These are phyloP conservation scores for Autographa gamma DNA, from an alignment of 2,888 invertebrate genomes.

Conservation along the genomic window DNA sequence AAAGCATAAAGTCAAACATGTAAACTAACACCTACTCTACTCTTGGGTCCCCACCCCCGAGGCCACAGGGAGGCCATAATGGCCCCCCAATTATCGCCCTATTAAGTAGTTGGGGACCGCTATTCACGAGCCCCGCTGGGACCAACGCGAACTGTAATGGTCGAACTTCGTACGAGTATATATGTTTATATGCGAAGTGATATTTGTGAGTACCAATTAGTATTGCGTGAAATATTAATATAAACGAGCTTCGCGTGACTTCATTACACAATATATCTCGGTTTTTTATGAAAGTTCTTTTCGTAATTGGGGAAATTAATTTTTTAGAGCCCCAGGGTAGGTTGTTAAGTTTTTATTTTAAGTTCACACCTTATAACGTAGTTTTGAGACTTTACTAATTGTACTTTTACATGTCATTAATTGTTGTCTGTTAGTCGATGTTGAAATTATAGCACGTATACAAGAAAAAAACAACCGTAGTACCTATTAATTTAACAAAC, in stretches of 20 bases:
- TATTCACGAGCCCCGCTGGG: constrained; percentile 66
- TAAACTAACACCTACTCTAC: constrained; percentile 32
- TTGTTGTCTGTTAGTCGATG: no score
- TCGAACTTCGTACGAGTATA: constrained; percentile 40
- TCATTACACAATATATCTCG: constrained; percentile 41
- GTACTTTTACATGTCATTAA: no score
- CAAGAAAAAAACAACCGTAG: no score
- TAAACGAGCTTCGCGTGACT: constrained; percentile 48
- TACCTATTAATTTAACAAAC: no score
- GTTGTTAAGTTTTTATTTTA: background rate
- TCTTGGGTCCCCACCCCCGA: constrained; percentile 24
- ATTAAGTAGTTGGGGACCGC: constrained; percentile 84
- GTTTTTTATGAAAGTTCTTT: constrained; percentile 30
- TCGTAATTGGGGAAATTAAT: constrained; percentile 30
- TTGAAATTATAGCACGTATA: no score
- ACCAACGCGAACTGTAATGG: constrained; percentile 51
- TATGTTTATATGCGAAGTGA: constrained; percentile 58
- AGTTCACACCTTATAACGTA: background rate
- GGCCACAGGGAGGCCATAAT: constrained; percentile 64
- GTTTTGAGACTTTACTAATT: background rate
- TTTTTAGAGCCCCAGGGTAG: constrained; percentile 9
- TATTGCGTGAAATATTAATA: constrained; percentile 54
- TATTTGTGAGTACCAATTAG: constrained; percentile 56
- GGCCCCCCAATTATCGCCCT: constrained; percentile 84
- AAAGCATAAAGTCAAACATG: constrained; percentile 33